A percentile compares a stretch with the other conserved stretches of the same genome.
Evolutionary conservation across 2,797 vertebrate species (phyloP).

Genomic region (Tolypeutes matacus): DNA sequence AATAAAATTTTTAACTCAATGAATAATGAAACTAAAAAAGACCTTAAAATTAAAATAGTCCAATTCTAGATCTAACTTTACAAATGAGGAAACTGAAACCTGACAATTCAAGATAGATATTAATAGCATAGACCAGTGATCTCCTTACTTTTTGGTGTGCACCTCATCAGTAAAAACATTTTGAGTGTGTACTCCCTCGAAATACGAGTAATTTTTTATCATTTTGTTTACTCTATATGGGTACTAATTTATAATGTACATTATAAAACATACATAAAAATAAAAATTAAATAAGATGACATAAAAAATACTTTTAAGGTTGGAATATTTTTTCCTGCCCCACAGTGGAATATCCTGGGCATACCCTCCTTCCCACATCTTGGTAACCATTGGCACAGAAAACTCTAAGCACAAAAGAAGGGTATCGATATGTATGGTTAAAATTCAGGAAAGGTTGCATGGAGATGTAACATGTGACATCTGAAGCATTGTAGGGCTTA

Average conservation of each 20-base stretch:
- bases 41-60: not conserved
- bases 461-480: not conserved
- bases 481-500: not conserved
- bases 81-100: not conserved
- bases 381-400: not conserved
- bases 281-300: not conserved
- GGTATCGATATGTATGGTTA: not conserved
- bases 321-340: not conserved
- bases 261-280: not conserved
- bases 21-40: conserved; percentile 36
- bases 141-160: not conserved
- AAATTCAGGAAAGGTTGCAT: not conserved
- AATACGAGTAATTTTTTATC: not conserved
- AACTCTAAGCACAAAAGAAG: not conserved
- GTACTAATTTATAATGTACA: not conserved
- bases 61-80: not conserved
- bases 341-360: not conserved
- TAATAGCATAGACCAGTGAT: not conserved
- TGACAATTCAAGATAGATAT: not conserved
- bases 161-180: conserved; percentile 18
- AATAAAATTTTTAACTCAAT: conserved; percentile 39
- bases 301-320: not conserved
- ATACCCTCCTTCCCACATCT: not conserved
- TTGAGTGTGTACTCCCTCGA: not conserved
- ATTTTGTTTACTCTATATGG: not conserved